phyloP scores from a whole-genome alignment of 1,140 invertebrate species.

The Homarus americanus region DNA sequence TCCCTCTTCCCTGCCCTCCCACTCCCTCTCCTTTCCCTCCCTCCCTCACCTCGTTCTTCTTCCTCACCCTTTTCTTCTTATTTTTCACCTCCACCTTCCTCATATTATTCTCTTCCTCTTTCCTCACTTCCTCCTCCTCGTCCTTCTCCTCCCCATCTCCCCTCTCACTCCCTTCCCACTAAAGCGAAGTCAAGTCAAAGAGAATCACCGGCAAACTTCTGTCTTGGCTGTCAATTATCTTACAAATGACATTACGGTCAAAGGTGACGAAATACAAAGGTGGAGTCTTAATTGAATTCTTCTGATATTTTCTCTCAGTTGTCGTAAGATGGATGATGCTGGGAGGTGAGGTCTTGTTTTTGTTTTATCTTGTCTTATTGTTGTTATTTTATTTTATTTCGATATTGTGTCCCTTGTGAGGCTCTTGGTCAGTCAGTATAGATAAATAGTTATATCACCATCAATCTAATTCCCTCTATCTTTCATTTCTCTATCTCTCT shows the following conservation, averaged over 20 bases:
- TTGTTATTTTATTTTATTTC: neutral
- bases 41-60: neutral
- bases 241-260: constrained; percentile 32
- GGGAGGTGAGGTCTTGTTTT: neutral
- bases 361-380: neutral
- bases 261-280: constrained; percentile 21
- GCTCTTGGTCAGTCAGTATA: no score
- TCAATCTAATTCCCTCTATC: neutral
- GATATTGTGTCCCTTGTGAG: neutral
- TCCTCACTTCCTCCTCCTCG: neutral
- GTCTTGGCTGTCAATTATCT: constrained; percentile 2
- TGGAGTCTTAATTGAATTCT: constrained; percentile 21
- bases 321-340: no score
- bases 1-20: no score
- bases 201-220: neutral
- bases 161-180: neutral
- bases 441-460: no score
- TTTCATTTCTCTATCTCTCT: neutral
- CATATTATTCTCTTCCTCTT: neutral
- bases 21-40: no score
- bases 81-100: neutral
- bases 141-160: neutral
- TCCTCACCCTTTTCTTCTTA: neutral
- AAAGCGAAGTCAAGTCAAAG: neutral
- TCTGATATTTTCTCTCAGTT: constrained; percentile 17